phyloP scores from a whole-genome alignment of 1,140 invertebrate genomes.

The Drosophila pectinifera region DNA sequence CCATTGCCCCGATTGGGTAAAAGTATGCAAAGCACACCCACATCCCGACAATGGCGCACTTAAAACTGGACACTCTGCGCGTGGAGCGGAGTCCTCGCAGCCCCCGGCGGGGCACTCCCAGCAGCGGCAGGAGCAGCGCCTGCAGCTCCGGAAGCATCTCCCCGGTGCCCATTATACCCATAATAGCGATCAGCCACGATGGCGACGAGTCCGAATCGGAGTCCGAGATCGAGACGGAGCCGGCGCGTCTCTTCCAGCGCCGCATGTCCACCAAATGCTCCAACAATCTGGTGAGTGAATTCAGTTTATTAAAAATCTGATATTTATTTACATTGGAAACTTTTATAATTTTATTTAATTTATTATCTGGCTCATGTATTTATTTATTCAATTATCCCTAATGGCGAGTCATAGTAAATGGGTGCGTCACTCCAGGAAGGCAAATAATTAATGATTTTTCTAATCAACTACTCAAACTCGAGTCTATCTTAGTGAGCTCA shows the following conservation, averaged over 20 bases:
- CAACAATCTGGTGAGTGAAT: conserved; percentile 87
- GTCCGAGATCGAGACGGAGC: conserved; percentile 89
- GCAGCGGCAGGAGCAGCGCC: conserved; percentile 66
- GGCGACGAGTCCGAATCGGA: conserved; percentile 87
- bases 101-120: conserved; percentile 31
- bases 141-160: conserved; percentile 79
- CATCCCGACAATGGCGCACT: conserved; percentile 63
- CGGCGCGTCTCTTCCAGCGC: conserved; percentile 88
- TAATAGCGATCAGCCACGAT: conserved; percentile 77
- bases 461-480: neutral
- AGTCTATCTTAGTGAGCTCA: neutral
- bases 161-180: conserved; percentile 74
- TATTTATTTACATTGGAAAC: neutral
- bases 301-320: neutral
- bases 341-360: neutral
- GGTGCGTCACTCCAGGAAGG: neutral
- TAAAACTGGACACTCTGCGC: conserved; percentile 70
- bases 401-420: conserved; percentile 1
- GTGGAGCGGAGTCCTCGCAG: conserved; percentile 41
- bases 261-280: conserved; percentile 89
- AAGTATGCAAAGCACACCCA: conserved; percentile 48
- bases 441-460: neutral
- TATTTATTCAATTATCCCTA: conserved; percentile 11
- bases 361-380: conserved; percentile 1
- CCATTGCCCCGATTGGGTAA: conserved; percentile 21